Evolutionary conservation across 2,888 invertebrate genomes (phyloP), one percentile per base, ranked within the genome.

Genomic region (Corbicula japonica): DNA sequence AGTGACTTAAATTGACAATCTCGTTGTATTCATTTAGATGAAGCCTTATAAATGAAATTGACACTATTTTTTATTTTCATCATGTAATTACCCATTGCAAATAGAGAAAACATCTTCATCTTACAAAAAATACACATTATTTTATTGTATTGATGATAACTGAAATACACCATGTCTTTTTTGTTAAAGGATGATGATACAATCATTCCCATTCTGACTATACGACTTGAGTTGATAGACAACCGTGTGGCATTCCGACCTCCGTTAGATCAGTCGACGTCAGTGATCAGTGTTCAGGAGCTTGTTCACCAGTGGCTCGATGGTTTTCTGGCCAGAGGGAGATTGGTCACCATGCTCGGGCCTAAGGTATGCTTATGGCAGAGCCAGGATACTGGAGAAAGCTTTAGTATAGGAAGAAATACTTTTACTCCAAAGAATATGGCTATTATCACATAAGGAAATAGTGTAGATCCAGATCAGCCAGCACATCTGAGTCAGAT

Each of bases 191-290:
- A 89, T 35, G 88, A 89, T 62, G 87, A 86, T 26, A 70, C 75
- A 3, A 76, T 88, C 21, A 78, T 90, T 35, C 93, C 93, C 0
- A 90, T 93, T 0, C 79, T 93, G 76, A 92, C 90, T 15, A 90
- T 93, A 30, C 90, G 92, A n/a, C 84, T 93, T 68, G 93, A 93
- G 80, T 82, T 93, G 83, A 91, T 93, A 30, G 92, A 93, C 79
- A 91, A 90, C 73, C 77, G 84, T 54, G 90, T 93, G 5, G 88
- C 91, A 35, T 93, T 93, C 89, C 81, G 91, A 41, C 93, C 93
- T 21, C 93, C 93, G 15, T 88, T 93, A 8, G 93, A 93, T 70
- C 91, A 92, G 82, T 87, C 79, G 35, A 92, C 92, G 5, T 91
- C 92, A 6, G 88, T 90, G 21, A 87, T 89, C 69, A 92, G 93